Evolutionary conservation across 2,113 vertebrate species (phyloP).

Genomic region (Vicugna pacos): DNA sequence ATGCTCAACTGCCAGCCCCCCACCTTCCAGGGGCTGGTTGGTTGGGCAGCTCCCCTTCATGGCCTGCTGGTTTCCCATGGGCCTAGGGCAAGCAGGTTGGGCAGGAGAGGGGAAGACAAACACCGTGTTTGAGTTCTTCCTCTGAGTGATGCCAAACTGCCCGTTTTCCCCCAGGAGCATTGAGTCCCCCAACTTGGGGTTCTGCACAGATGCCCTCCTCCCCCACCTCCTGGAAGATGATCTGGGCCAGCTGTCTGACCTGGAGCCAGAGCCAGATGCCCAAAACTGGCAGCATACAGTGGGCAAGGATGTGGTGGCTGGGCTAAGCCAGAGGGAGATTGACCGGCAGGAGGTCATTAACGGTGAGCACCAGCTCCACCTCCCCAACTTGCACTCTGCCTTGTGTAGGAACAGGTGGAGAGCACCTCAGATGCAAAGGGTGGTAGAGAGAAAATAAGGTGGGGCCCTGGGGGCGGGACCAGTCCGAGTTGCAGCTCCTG

Average conservation of each 20-base stretch:
- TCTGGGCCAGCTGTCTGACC: conserved; percentile 86
- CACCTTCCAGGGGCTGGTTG: too few species aligned
- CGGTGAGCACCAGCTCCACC: conserved; percentile 83
- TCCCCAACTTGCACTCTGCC: rapidly evolving
- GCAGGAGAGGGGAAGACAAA: not conserved
- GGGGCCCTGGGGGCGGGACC: rapidly evolving
- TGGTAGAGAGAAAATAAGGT: not conserved
- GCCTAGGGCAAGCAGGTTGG: not conserved
- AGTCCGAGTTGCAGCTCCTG: rapidly evolving
- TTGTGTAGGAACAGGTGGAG: rapidly evolving
- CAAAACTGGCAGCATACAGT: conserved; percentile 95
- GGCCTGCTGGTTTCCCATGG: not conserved
- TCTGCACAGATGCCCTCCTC: conserved; percentile 87
- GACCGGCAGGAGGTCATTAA: conserved; percentile 97
- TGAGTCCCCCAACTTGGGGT: conserved; percentile 89
- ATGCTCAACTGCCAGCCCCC: not conserved
- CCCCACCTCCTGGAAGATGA: conserved; percentile 93
- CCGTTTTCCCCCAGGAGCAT: conserved; percentile 87
- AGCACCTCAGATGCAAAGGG: not conserved
- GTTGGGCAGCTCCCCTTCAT: not conserved
- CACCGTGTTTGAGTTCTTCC: not conserved
- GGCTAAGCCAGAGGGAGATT: conserved; percentile 90
- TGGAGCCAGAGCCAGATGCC: conserved; percentile 87
- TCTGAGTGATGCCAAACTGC: not conserved
- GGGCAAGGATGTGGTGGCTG: conserved; percentile 87